Evolutionary conservation across 2,797 vertebrate species (phyloP), one percentile per base, ranked within the genome.

Genomic region (Phataginus tetradactyla): DNA sequence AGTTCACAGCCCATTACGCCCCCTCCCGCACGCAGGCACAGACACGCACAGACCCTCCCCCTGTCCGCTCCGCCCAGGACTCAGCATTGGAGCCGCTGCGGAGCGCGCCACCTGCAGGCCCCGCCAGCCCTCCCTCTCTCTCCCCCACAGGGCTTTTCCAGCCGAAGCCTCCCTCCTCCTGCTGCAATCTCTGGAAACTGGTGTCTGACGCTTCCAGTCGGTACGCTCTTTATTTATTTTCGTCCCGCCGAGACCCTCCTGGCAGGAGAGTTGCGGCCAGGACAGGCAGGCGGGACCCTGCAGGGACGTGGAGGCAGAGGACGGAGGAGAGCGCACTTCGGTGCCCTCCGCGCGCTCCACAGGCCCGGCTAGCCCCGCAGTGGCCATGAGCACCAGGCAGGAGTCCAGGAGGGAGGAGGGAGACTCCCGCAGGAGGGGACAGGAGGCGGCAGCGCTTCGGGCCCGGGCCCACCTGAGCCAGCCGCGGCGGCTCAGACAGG

Each of bases 401-500:
- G 95, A 97, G 77, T 69, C 97, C 97, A 94, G 88, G 27, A 78
- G 95, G 61, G 93, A 45, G 0, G 95, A 94, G 51, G 88, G 69
- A 49, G 96, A 90, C 29, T 8, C 45, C 61, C 87, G 95, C 15
- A 89, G 10, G 64, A 91, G 80, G 83, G 95, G 93, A 18, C 74
- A 79, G 42, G 99, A 99, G 94, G 97, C 99, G 94, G 97, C 99
- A 57, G 99, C 99, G 95, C 98, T 99, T 92, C 98, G 98, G 97
- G 99, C 99, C 96, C 99, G 99, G 98, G 99, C 99, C 96, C 98
- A 99, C 97, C 99, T 99, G 98, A 99, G 99, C 97, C 99, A 99
- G 99, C 99, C 99, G 98, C 98, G 99, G 64, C 99, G 99, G 51
- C 99, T 99, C 88, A 99, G 99, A 96, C 99, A 99, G 98, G 99